Evolutionary conservation across 2,888 invertebrate species (phyloP), one percentile per base, ranked within the genome.

Genomic region (Trissoscelio sp.): DNA sequence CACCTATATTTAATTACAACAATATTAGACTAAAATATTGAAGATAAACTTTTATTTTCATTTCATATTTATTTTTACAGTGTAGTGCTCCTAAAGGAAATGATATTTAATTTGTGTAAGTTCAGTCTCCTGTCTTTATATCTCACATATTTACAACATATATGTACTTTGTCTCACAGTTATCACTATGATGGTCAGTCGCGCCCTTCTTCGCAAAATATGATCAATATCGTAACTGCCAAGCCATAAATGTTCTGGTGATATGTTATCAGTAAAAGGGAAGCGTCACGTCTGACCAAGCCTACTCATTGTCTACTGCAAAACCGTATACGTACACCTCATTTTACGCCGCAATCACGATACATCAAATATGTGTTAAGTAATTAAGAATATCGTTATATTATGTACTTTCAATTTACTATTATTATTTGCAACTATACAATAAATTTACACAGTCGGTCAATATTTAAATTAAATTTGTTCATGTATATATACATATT

Each of bases 221-320:
- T 69, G 67, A 69, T 69, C 77, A 53, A 77, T 77, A 77, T 53
- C 77, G 44, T 67, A 58, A 51, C 51, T 58, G 67, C 67, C 67
- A 60, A 57, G 14, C 46, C 62, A 22, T 55, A 69, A 77, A 77
- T 77, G 77, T 69, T 31, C 44, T 12, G 12, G 62, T 57, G 77
- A 77, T 77, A 69, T 20, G 53, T 69, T 77, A 77, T 77, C 77
- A 60, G 51, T 48, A 48, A 67, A 58, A 60, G 60, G 51, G 42
- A 75, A 67, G 67, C 67, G 37, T 67, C 78, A 39, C 48, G 79
- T 57, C 79, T 79, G 79, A 72, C 79, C 79, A 79, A 79, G 72
- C 79, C 79, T 60, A 72, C 66, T 66, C 64, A 66, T 72, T 66
- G 64, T 66, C 66, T 66, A 79, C 72, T 79, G 72, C 20, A 44